A percentile compares a stretch with the other conserved stretches of the same genome.
These are phyloP conservation scores for Drosophila asahinai DNA, from an alignment of 1,140 invertebrate genomes.

Conservation along the genomic window DNA sequence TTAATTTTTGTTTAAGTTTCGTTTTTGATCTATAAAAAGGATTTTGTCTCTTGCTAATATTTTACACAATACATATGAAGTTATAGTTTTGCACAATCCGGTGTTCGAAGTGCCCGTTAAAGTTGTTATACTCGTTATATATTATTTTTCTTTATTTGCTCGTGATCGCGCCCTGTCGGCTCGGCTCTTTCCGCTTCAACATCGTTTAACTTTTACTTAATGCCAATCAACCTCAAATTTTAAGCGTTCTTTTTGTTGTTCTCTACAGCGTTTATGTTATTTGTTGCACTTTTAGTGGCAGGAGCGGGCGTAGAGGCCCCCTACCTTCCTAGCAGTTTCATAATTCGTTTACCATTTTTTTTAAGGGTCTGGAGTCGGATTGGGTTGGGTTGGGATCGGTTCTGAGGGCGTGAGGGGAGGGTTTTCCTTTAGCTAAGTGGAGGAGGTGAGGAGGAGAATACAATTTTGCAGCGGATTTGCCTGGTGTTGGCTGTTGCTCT, in stretches of 20 bases:
- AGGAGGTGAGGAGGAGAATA: slow-evolving; percentile 55
- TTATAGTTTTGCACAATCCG: slow-evolving; percentile 52
- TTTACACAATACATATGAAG: slow-evolving; percentile 78
- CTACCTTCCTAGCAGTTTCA: slow-evolving; percentile 60
- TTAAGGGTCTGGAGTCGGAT: not conserved
- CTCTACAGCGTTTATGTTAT: slow-evolving; percentile 77
- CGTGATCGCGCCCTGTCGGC: slow-evolving; percentile 83
- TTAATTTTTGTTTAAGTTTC: slow-evolving; percentile 26
- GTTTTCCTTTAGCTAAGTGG: slow-evolving; percentile 16
- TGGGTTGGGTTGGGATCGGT: not conserved
- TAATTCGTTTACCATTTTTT: slow-evolving; percentile 84
- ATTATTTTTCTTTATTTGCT: slow-evolving; percentile 54
- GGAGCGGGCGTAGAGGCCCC: slow-evolving; percentile 65
- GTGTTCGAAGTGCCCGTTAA: slow-evolving; percentile 58
- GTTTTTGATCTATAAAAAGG: slow-evolving; percentile 60
- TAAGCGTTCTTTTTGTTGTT: slow-evolving; percentile 74
- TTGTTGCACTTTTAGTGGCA: slow-evolving; percentile 68
- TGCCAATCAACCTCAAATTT: slow-evolving; percentile 84
- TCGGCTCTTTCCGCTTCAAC: slow-evolving; percentile 60
- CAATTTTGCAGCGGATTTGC: slow-evolving; percentile 75
- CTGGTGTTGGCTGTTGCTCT: slow-evolving; percentile 45
- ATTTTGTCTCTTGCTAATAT: slow-evolving; percentile 61
- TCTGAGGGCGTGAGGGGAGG: slow-evolving; percentile 13
- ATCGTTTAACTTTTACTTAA: slow-evolving; percentile 82
- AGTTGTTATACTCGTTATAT: slow-evolving; percentile 37